These are phyloP conservation scores for Cantharis rufa DNA, from an alignment of 2,888 invertebrate species.

Conservation along the genomic window DNA sequence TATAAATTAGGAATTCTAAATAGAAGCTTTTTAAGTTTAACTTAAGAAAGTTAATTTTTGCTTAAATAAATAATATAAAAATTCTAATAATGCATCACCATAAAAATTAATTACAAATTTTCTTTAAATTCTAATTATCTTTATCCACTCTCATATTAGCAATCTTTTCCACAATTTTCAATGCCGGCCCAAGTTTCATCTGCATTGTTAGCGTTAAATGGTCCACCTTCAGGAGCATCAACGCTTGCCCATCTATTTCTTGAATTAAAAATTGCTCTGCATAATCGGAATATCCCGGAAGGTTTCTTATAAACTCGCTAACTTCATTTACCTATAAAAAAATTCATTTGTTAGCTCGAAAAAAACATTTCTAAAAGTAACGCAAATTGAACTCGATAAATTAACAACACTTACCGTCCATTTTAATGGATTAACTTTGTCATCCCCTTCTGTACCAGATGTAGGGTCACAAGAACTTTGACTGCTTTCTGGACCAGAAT, in stretches of 20 bases:
- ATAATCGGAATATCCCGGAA: conserved; percentile 90
- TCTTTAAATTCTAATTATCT: conserved; percentile 48
- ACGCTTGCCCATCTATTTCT: conserved; percentile 95
- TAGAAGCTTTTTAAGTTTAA: not conserved
- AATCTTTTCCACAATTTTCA: conserved; percentile 93
- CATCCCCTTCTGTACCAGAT: conserved; percentile 45
- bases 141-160: conserved; percentile 76
- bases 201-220: conserved; percentile 93
- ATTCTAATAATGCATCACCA: conserved; percentile 8
- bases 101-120: not conserved
- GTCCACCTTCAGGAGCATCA: conserved; percentile 89
- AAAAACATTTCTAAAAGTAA: too few species aligned
- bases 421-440: conserved; percentile 65
- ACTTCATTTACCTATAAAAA: conserved; percentile 76
- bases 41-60: not conserved
- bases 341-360: not conserved
- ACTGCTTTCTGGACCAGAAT: conserved; percentile 56
- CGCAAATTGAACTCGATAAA: not conserved
- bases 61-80: not conserved
- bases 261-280: conserved; percentile 94
- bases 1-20: not conserved
- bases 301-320: conserved; percentile 83
- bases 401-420: conserved; percentile 62
- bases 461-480: conserved; percentile 50
- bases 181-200: conserved; percentile 93